Base-by-base conservation (phyloP, 1,140 invertebrate species). In the Agraylea sexmaculata region DNA sequence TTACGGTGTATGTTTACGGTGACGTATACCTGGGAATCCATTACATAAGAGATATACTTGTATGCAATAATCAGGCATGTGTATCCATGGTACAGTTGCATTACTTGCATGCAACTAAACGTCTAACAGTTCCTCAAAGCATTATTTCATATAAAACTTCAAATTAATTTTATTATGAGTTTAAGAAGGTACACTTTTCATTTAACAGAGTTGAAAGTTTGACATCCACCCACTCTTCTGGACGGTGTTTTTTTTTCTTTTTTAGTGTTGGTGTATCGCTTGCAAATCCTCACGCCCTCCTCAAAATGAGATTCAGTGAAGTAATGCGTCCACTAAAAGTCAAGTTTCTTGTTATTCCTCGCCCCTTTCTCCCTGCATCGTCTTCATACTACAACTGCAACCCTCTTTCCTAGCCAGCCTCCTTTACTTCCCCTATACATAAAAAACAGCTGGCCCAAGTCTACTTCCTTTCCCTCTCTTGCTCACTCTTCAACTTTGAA, bases 251-350 rank as follows among this genome's bases (percentile, higher is more conserved):
- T n/a, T n/a, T n/a, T n/a, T n/a, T n/a, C n/a, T n/a, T n/a, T n/a
- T n/a, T n/a, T n/a, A n/a, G n/a, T n/a, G n/a, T n/a, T n/a, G n/a
- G 32, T 20, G 29, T 36, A 38, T 46, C 44, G 38, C 44, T 40
- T 40, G 40, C 40, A 46, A 46, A 46, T 46, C 45, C 45, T 46
- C 35, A 37, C 42, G 40, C 45, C 40, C 45, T 42, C 45, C 35
- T 25, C 32, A 29, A 39, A 42, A 42, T 42, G 19, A 41, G 45
- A 46, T 46, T 46, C 45, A 33, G 40, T 40, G 28, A 30, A 46
- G 37, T 46, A 46, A 46, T 46, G 45, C 40, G 40, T 46, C 45
- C 45, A 46, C 45, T 46, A 46, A 46, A 46, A 46, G 45, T 46
- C 45, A 46, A 46, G 45, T 46, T 46, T 46, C 45, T 46, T 46